Evolutionary conservation across 2,797 vertebrate genomes (phyloP).

Genomic region (Poliocrania exsul): DNA sequence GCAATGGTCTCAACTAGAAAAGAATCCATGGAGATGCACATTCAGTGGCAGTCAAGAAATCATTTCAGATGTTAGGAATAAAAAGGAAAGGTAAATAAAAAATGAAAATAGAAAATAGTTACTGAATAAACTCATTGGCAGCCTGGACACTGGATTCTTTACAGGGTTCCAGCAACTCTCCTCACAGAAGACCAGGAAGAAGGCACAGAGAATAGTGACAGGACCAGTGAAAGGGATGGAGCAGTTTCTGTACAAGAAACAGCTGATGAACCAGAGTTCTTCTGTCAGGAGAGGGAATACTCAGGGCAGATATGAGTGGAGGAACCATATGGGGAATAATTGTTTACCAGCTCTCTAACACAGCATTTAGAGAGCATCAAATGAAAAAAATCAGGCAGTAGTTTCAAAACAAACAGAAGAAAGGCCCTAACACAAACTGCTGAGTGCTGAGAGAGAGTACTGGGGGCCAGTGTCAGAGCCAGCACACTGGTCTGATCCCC

Average conservation of each 20-base stretch:
- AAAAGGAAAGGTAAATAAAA: neutral
- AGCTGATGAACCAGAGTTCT: neutral
- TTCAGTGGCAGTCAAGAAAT: neutral
- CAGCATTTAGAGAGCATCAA: neutral
- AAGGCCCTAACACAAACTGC: neutral
- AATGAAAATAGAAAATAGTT: neutral
- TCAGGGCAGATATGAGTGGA: neutral
- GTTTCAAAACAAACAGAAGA: neutral
- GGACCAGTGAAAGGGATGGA: neutral
- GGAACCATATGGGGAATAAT: neutral
- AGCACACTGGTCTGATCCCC: neutral
- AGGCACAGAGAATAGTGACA: neutral
- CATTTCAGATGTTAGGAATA: neutral
- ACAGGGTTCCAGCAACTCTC: neutral
- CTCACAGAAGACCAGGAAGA: neutral
- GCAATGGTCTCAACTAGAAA: neutral
- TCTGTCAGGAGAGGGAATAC: neutral
- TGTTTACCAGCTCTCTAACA: neutral
- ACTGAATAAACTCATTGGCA: neutral
- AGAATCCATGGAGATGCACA: neutral
- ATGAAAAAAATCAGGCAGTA: neutral
- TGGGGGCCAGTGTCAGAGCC: neutral
- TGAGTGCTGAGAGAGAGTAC: neutral
- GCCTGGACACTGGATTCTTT: neutral
- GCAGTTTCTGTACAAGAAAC: neutral